Percentiles rank a stretch among this genome's conserved stretches.
phyloP scores from a whole-genome alignment of 2,888 invertebrate species.

The Rhorus exstirpatorius region DNA sequence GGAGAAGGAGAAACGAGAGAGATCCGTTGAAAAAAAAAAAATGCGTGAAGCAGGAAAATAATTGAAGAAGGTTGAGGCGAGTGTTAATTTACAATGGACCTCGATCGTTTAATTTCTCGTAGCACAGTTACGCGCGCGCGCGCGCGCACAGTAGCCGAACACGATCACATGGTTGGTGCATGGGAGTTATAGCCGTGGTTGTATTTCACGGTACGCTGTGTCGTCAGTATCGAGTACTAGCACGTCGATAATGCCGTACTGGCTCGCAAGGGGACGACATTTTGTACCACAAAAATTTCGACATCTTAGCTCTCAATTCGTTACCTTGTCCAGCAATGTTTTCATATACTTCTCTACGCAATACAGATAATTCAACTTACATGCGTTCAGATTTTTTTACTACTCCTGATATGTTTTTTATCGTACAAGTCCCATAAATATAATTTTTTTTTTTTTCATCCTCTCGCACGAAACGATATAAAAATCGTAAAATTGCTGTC shows the following conservation, averaged over 20 bases:
- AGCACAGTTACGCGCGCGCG: no score
- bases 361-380: neutral
- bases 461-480: neutral
- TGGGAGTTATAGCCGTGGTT: slow-evolving; percentile 58
- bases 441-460: neutral
- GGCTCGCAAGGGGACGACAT: neutral
- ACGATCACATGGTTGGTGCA: slow-evolving; percentile 71
- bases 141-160: slow-evolving; percentile 60
- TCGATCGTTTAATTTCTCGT: slow-evolving; percentile 74
- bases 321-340: neutral
- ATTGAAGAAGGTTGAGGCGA: slow-evolving; percentile 60
- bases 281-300: neutral
- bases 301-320: slow-evolving; percentile 23
- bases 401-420: slow-evolving; percentile 1
- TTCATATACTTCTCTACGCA: neutral
- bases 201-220: slow-evolving; percentile 60
- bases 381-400: slow-evolving; percentile 6
- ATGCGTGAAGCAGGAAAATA: slow-evolving; percentile 25
- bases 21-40: neutral
- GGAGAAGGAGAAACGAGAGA: neutral
- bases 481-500: neutral
- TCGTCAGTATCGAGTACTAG: slow-evolving; percentile 38
- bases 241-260: neutral
- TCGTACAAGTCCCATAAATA: neutral
- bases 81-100: slow-evolving; percentile 72